These are phyloP conservation scores for Jacana jacana DNA, from an alignment of 2,113 vertebrate genomes.

Conservation along the genomic window DNA sequence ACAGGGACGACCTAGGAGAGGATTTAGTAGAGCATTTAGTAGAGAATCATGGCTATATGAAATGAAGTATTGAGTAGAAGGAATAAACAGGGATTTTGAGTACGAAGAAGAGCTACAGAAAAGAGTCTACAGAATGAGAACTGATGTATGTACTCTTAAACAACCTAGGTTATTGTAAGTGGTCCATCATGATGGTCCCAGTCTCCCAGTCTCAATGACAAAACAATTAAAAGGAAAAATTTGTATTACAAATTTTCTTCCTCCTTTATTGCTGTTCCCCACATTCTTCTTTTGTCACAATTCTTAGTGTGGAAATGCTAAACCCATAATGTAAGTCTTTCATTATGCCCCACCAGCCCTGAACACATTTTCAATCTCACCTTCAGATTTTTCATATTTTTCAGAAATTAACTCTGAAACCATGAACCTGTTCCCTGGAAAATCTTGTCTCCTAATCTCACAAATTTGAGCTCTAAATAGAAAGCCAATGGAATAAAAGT, in stretches of 20 bases:
- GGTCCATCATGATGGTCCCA: neutral
- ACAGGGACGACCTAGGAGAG: conserved; percentile 87
- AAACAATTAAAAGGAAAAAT: neutral
- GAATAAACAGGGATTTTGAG: neutral
- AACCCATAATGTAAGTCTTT: neutral
- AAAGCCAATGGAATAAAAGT: neutral
- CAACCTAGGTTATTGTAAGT: neutral
- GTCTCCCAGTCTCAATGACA: neutral
- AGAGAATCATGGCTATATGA: neutral
- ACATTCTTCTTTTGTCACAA: neutral
- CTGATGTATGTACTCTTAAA: neutral
- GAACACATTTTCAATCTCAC: neutral
- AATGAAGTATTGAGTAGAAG: neutral
- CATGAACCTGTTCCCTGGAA: neutral
- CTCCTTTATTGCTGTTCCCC: neutral
- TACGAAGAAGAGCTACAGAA: neutral
- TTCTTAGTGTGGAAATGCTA: neutral
- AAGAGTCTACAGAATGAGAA: neutral
- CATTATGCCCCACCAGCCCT: neutral
- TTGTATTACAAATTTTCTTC: neutral
- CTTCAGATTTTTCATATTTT: neutral
- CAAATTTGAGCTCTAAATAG: neutral
- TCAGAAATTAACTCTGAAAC: neutral
- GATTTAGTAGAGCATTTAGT: neutral
- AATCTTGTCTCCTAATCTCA: neutral